phyloP scores from a whole-genome alignment of 2,888 invertebrate species.

The Caenorhabditis sp. region DNA sequence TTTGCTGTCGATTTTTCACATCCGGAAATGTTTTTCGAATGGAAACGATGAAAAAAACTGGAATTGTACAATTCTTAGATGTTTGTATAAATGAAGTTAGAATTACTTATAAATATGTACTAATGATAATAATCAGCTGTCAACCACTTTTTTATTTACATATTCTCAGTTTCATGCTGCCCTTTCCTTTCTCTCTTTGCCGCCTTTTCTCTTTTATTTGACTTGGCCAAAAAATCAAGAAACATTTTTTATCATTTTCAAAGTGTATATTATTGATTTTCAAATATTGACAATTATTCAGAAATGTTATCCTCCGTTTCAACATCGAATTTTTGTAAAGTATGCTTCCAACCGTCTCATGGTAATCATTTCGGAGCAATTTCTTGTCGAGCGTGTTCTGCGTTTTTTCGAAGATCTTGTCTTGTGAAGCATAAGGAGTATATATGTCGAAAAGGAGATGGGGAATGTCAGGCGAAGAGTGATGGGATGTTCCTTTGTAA shows the following conservation, averaged over 20 bases:
- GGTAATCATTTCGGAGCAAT: conserved; percentile 48
- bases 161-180: no score
- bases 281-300: neutral
- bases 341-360: conserved; percentile 35
- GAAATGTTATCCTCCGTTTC: neutral
- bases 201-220: no score
- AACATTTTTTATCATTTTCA: neutral
- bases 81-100: no score
- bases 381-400: conserved; percentile 49
- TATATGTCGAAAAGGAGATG: neutral
- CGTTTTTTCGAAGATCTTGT: conserved; percentile 20
- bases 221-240: no score
- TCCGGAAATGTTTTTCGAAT: no score
- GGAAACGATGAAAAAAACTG: no score
- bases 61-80: no score
- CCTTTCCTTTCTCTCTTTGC: no score
- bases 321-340: conserved; percentile 15
- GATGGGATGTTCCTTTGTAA: conserved; percentile 8
- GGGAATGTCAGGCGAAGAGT: neutral
- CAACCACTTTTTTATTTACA: no score
- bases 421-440: neutral
- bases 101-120: no score
- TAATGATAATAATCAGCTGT: no score
- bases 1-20: no score
- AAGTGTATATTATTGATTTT: neutral